These are phyloP conservation scores for Microcebus ravelobensis DNA, from an alignment of 2,113 vertebrate species.

Conservation along the genomic window DNA sequence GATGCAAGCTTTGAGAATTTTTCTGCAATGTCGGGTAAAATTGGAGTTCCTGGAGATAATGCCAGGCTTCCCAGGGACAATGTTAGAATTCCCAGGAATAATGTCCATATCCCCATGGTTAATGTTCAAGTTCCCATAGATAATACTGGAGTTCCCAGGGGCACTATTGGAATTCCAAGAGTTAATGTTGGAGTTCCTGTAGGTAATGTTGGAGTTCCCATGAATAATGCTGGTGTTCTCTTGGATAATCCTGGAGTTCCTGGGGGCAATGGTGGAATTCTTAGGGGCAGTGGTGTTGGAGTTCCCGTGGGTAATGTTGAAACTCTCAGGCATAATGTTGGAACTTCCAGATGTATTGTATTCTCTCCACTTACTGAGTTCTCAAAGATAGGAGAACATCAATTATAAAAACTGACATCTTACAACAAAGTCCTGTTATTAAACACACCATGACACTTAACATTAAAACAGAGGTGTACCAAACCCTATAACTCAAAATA, in stretches of 20 bases:
- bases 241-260: background rate
- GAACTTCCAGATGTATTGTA: background rate
- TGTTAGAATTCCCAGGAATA: slow-evolving; percentile 43
- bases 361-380: slow-evolving; percentile 37
- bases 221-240: background rate
- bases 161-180: background rate
- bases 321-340: background rate
- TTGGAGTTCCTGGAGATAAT: slow-evolving; percentile 25
- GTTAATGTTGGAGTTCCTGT: background rate
- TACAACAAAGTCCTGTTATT: background rate
- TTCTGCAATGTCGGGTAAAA: slow-evolving; percentile 89
- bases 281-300: background rate
- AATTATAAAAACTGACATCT: slow-evolving; percentile 28
- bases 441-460: background rate
- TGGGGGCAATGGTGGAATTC: slow-evolving; percentile 37
- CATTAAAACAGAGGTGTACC: background rate
- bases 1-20: slow-evolving; percentile 92
- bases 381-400: slow-evolving; percentile 53
- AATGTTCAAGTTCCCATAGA: background rate
- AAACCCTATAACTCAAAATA: slow-evolving; percentile 21
- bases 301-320: background rate
- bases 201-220: background rate
- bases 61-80: background rate
- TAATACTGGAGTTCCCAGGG: slow-evolving; percentile 39
- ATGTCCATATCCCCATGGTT: background rate